Base-by-base conservation (phyloP, 2,797 vertebrate species). In the Rhinoraja longicauda region DNA sequence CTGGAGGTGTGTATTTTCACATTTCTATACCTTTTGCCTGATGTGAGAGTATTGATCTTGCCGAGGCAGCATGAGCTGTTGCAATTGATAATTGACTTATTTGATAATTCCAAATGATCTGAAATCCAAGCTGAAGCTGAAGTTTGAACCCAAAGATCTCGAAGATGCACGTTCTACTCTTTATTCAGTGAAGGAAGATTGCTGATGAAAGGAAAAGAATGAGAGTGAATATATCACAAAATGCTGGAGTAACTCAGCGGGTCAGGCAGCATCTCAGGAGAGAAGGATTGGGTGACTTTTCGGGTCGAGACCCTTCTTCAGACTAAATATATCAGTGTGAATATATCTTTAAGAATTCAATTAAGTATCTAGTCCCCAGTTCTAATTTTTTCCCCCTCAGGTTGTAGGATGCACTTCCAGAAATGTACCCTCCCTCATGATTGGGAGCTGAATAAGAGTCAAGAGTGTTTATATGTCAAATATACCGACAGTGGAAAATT, bases 101-200 rank as follows among this genome's bases (percentile, higher is more conserved):
- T 26, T n/a, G 19, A 21, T 64, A 6, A 36, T n/a, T 6, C n/a
- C 84, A 88, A 64, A 17, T 29, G 62, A 32, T 88, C 13, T 64
- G n/a, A n/a, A 88, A 53, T 36, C 70, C 70, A 73, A 75, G 45
- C 24, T 92, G 70, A 92, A 92, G 21, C 70, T 92, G 67, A 53
- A 13, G 70, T 53, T 92, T 90, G 29, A 26, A 53, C 39, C 21
- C 39, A 73, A 45, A 45, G 6, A 24, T 36, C 64, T 90, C 3
- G 6, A 64, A 67, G 59, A 90, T 67, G 57, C 62, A 90, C 21
- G 21, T 90, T 32, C 62, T 17, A 36, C 86, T 86, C 4, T 82
- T 13, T n/a, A 62, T 62, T 24, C 53, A 59, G 82, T 7, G 72
- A 45, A 45, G 26, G 24, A 6, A 36, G 32, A 36, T 36, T 45